Base-by-base conservation (phyloP, 1,140 invertebrate species). In the Schlechtendalia chinensis region DNA sequence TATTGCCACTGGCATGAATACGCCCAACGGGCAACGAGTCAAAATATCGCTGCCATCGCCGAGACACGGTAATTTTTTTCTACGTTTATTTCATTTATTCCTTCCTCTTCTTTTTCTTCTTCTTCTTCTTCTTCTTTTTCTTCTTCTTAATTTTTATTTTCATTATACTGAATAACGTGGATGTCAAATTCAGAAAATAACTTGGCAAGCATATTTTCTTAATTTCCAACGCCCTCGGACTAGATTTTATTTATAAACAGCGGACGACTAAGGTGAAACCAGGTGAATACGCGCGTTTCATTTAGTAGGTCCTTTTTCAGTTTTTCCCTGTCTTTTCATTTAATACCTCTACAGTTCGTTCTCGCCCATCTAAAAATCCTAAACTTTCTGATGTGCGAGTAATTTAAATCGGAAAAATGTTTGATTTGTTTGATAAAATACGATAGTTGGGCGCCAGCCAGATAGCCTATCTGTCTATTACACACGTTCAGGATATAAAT, bases 101-200 rank as follows among this genome's bases (percentile, higher is more conserved):
- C n/a, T n/a, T n/a, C n/a, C n/a, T n/a, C n/a, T n/a, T 59, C 19
- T 16, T 61, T 61, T 39, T 39, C 32, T 39, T 8, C 32, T 39
- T 39, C 8, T 8, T 39, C n/a, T n/a, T n/a, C n/a, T n/a, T n/a
- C n/a, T n/a, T 59, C 19, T 16, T 61, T 61, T 39, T 39, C 32
- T 39, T 8, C 32, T 39, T 39, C 8, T 8, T 39, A 4, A 39
- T 39, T 39, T 39, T 29, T n/a, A n/a, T 61, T 77, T 77, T 77
- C 74, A 63, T 77, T 74, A 75, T 75, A 75, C 72, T 27, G 17
- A 79, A 61, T 79, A 79, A 79, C 75, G 63, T 61, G 58, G 75
- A 79, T 63, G 75, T 79, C 75, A 79, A 79, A 79, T 79, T 63
- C 75, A 79, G 75, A 79, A 79, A 79, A 79, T 79, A 79, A 63